Evolutionary conservation across 1,140 invertebrate species (phyloP), one percentile per base, ranked within the genome.

Genomic region (Papilio polytes): DNA sequence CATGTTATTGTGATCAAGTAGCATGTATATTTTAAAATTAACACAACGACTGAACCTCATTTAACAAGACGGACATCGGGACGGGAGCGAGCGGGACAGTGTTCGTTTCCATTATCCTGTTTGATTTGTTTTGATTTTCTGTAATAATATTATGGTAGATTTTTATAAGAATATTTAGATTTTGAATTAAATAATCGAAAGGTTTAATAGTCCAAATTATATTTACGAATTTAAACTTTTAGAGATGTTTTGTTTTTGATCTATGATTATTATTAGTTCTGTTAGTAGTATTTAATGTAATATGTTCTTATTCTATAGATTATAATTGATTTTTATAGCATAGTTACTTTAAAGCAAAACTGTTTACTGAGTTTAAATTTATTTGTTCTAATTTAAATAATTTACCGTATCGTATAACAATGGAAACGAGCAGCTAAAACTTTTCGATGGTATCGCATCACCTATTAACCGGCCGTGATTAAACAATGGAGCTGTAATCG

Each of bases 401-500:
- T 63, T 63, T 63, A 79, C 59, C 74, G 78, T 74, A 31, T 66
- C 70, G 78, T 80, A 56, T 31, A 59, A 56, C 83, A 84, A 81
- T 70, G 85, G 81, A 83, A 59, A 82, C 70, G 56, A 13, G 4
- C 76, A n/a, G 22, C 73, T 41, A 81, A 80, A 86, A 86, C 83
- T 83, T 80, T 83, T 82, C 72, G 89, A 88, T 90, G 79, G 66
- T 86, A 90, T 89, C 88, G 48, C 83, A n/a, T 36, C 81, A 56
- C 81, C 89, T 89, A 90, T 90, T 89, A 90, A 90, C 90, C 82
- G 81, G 83, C 85, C 81, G 86, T 86, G 90, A 94, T 94, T 94
- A 93, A 93, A 94, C 92, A 94, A 94, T 93, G 89, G 89, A 74
- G 81, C 48, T 79, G 80, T 92, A 93, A 92, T 93, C 89, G 90